Base-by-base conservation (phyloP, 2,888 invertebrate species). In the Trachelus iudaicus region DNA sequence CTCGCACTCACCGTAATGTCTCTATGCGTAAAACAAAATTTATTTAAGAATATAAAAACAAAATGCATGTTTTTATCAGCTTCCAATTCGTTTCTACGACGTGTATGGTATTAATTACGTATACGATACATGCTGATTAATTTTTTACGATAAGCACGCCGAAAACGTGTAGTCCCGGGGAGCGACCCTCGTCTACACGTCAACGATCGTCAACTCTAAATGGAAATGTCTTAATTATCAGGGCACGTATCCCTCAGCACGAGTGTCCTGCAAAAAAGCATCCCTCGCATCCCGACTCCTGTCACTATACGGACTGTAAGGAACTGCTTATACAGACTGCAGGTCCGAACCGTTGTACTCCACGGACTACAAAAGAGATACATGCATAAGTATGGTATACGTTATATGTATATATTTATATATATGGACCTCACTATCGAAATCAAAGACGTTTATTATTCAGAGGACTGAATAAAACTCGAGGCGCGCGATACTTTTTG, bases 171-270 rank as follows among this genome's bases (percentile, higher is more conserved):
- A 73, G 75, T 69, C 69, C 33, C 56, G 35, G 73, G 75, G 74
- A 77, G 77, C 81, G 82, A 81, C 82, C 85, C 81, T 81, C 83
- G 81, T 78, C 78, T 78, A 82, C 85, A 85, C 84, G 87, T 88
- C 87, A 85, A 75, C 82, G 79, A 81, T 87, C 81, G 87, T 88
- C 89, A 87, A 88, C 88, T 89, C 85, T 85, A 88, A 88, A 89
- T 89, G 89, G 88, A 89, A 89, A 89, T 88, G 89, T 88, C 89
- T 89, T 89, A 89, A 89, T 89, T 89, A 89, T 88, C 87, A 82
- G 84, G 84, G 87, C 87, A 87, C 89, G 88, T 87, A 84, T 76
- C 76, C 76, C 79, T 76, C 76, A 73, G 79, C 79, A 76, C 76
- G 76, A 69, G 76, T 76, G 37, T 40, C 15, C 69, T 23, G 75